Evolutionary conservation across 2,797 vertebrate genomes (phyloP), one percentile per base, ranked within the genome.

Genomic region (Neostethus bicornis): DNA sequence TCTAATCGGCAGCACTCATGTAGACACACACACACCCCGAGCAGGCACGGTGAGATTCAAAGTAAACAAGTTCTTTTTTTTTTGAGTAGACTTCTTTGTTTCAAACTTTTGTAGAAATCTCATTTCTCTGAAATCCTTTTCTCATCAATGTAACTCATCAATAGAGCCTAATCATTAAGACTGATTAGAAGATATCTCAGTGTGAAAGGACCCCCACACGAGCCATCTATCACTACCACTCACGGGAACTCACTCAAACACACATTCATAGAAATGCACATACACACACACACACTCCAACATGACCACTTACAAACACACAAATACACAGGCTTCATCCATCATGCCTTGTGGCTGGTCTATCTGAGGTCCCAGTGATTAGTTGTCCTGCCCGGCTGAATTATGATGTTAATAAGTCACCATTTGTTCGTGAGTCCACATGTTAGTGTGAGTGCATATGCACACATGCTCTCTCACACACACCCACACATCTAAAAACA

Each of bases 331-430:
- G 25, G 61, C 67, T 64, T 80, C 80, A 91, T 91, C 90, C 89
- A 89, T 91, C 87, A 90, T 67, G 73, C 70, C 77, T 73, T 66
- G 71, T 80, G 80, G 88, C 91, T 88, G 90, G 91, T 92, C 91
- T 91, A 90, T 93, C 91, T 84, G 85, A 88, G 79, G 82, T 82
- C 85, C 87, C 77, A 64, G 85, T 91, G 91, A 91, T 92, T 91
- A 92, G 90, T 92, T 92, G 90, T 87, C 88, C 90, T 92, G 92
- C 91, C 91, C 66, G 77, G 86, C 86, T 91, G 87, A 91, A 94
- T 94, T 93, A 93, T 90, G 85, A 90, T 87, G 87, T 88, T 92
- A 92, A 92, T 92, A 93, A 93, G 91, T 93, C 90, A 93, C 88
- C 85, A 93, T 93, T 92, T 91, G 88, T 87, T 86, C 59, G 34